phyloP scores from a whole-genome alignment of 2,113 vertebrate genomes.

The Verasper variegatus region DNA sequence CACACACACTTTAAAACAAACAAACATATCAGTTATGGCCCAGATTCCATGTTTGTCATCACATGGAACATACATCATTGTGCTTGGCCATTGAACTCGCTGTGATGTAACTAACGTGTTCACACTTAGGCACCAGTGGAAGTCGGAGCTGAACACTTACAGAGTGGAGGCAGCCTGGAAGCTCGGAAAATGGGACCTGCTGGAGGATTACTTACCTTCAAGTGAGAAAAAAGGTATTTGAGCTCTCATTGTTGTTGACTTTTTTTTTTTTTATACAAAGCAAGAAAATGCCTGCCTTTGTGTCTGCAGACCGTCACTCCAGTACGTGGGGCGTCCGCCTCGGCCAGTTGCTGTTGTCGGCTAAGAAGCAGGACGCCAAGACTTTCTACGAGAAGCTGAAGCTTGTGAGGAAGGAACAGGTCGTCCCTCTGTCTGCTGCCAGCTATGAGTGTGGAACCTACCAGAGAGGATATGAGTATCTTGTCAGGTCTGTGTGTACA shows the following conservation, averaged over 20 bases:
- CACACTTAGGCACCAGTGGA: slow-evolving; percentile 90
- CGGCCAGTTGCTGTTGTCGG: slow-evolving; percentile 91
- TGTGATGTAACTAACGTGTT: background rate
- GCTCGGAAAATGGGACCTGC: slow-evolving; percentile 93
- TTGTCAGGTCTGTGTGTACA: slow-evolving; percentile 85
- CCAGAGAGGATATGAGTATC: slow-evolving; percentile 97
- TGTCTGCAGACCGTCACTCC: slow-evolving; percentile 87
- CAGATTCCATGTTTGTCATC: too few species aligned
- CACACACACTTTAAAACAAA: background rate
- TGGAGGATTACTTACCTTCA: slow-evolving; percentile 93
- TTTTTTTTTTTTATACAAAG: background rate
- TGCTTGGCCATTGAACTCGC: too few species aligned
- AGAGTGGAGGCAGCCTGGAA: slow-evolving; percentile 99
- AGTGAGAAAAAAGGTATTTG: slow-evolving; percentile 75
- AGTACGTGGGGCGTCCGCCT: slow-evolving; percentile 92
- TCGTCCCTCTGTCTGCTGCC: slow-evolving; percentile 96
- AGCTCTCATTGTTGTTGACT: background rate
- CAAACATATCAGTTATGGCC: too few species aligned
- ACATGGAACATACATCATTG: too few species aligned
- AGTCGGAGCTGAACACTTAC: slow-evolving; percentile 93
- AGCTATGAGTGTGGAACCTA: slow-evolving; percentile 99
- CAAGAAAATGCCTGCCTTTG: too few species aligned
- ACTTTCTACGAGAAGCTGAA: slow-evolving; percentile 91
- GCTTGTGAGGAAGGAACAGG: slow-evolving; percentile 92
- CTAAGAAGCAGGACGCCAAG: slow-evolving; percentile 88